These are phyloP conservation scores for Tribolium freemani DNA, from an alignment of 2,888 invertebrate species.

Conservation along the genomic window DNA sequence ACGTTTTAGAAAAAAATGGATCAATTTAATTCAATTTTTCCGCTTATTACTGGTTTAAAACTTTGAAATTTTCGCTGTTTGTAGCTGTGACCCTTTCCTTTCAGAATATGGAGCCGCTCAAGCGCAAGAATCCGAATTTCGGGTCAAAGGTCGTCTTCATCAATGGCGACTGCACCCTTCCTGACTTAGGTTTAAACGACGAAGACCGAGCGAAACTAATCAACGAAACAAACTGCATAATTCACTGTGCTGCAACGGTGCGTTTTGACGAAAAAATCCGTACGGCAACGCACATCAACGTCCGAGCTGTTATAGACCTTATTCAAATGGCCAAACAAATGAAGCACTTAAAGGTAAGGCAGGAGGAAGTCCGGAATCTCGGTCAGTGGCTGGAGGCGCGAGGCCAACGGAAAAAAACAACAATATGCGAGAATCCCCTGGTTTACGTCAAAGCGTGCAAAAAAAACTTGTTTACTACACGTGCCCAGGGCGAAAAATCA, in stretches of 20 bases:
- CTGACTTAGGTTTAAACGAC: constrained; percentile 70
- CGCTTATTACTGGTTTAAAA: no score
- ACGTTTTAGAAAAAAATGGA: no score
- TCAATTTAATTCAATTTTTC: no score
- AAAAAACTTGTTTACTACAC: neutral
- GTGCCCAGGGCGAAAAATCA: no score
- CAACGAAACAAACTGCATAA: constrained; percentile 75
- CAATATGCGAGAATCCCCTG: neutral
- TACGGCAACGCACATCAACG: constrained; percentile 79
- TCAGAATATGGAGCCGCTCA: constrained; percentile 62
- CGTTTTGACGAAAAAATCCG: constrained; percentile 81
- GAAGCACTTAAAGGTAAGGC: constrained; percentile 74
- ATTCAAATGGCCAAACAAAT: constrained; percentile 77
- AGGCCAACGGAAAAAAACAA: neutral
- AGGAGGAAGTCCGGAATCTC: constrained; percentile 45
- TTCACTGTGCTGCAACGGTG: constrained; percentile 84
- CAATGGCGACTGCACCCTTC: constrained; percentile 70
- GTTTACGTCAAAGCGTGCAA: neutral
- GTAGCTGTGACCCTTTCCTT: constrained; percentile 33
- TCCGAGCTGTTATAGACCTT: constrained; percentile 76
- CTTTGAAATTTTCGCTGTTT: neutral
- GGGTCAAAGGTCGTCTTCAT: constrained; percentile 72
- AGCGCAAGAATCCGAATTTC: constrained; percentile 69
- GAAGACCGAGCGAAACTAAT: constrained; percentile 65
- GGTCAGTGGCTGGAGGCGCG: neutral